These are phyloP conservation scores for Octonoba sinensis DNA, from an alignment of 2,888 invertebrate genomes.

Conservation along the genomic window DNA sequence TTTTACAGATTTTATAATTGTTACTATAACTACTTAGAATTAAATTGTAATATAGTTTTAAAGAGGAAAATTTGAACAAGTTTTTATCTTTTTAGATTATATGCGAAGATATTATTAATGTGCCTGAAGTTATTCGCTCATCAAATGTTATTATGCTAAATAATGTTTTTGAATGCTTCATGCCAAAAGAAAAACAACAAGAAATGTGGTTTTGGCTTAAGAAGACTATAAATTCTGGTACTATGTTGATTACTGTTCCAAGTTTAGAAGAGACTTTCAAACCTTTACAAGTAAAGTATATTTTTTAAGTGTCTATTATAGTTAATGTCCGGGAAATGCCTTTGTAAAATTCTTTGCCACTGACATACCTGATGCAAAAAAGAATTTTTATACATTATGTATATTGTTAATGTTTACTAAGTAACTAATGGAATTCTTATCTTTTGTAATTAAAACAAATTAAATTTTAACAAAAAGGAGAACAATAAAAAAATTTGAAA, in stretches of 20 bases:
- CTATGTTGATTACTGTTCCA: constrained; percentile 76
- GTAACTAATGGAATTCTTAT: no score
- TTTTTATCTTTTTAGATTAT: constrained; percentile 71
- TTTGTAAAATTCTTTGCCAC: neutral
- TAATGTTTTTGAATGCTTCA: constrained; percentile 81
- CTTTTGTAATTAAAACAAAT: no score
- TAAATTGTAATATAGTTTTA: neutral
- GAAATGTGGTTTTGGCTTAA: constrained; percentile 77
- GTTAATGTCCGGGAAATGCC: neutral
- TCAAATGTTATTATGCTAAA: constrained; percentile 78
- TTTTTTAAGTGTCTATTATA: neutral
- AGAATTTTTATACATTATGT: no score
- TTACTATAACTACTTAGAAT: no score
- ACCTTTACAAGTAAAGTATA: constrained; percentile 69
- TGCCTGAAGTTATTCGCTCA: constrained; percentile 74
- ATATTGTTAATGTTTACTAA: no score
- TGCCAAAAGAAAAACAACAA: constrained; percentile 75
- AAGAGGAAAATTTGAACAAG: neutral
- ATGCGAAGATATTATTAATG: constrained; percentile 76
- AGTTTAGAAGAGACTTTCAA: constrained; percentile 75
- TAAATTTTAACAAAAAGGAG: no score
- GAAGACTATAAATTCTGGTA: constrained; percentile 75
- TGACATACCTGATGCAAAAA: neutral
- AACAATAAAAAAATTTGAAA: no score
- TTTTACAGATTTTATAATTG: neutral